Evolutionary conservation across 2,797 vertebrate genomes (phyloP).

Genomic region (Synanceia verrucosa): DNA sequence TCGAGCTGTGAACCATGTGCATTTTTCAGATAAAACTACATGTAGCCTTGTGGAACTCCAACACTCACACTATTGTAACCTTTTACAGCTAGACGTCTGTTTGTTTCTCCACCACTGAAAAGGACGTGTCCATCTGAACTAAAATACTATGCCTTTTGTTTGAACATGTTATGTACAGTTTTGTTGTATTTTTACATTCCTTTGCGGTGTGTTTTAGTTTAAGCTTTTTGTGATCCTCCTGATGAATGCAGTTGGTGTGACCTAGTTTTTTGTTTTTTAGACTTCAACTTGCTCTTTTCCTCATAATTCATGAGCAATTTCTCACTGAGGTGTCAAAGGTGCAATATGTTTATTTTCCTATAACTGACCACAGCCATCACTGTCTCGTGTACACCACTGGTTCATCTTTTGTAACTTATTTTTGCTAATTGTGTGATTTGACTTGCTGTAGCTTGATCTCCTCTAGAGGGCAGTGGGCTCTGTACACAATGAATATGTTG

Average conservation of each 20-base stretch:
- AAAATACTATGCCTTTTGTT: constrained; percentile 46
- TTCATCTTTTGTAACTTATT: constrained; percentile 78
- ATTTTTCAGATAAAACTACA: constrained; percentile 29
- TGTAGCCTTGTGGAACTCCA: constrained; percentile 27
- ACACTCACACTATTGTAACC: background rate
- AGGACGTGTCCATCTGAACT: background rate
- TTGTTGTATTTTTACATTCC: constrained; percentile 59
- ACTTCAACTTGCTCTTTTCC: constrained; percentile 51
- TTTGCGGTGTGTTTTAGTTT: constrained; percentile 52
- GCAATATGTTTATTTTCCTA: constrained; percentile 79
- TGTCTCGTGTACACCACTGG: constrained; percentile 75
- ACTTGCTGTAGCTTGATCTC: constrained; percentile 58
- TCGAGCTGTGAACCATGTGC: constrained; percentile 6
- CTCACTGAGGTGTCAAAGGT: constrained; percentile 77
- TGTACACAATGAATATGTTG: constrained; percentile 81
- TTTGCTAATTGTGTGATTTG: constrained; percentile 65
- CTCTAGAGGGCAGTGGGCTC: constrained; percentile 64
- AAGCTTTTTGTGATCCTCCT: constrained; percentile 31
- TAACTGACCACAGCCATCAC: constrained; percentile 75
- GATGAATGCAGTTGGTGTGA: constrained; percentile 48
- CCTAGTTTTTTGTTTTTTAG: constrained; percentile 21
- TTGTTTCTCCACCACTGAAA: constrained; percentile 18
- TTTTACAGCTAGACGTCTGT: constrained; percentile 1
- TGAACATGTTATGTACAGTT: constrained; percentile 58
- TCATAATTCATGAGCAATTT: constrained; percentile 63